phyloP scores from a whole-genome alignment of 2,797 vertebrate species.

The Chelmon rostratus region DNA sequence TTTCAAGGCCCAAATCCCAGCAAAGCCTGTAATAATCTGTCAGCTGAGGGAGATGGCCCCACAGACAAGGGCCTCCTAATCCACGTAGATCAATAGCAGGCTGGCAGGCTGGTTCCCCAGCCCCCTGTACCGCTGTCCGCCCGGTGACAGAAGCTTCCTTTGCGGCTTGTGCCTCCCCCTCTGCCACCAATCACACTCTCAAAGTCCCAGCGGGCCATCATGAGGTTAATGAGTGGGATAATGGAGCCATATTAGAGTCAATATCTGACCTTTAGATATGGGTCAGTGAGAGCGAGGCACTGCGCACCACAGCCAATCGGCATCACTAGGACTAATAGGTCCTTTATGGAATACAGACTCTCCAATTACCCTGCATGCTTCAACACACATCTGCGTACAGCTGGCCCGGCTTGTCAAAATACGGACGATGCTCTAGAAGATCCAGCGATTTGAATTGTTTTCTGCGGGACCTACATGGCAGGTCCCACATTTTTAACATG shows the following conservation, averaged over 20 bases:
- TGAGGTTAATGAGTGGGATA: slow-evolving; percentile 83
- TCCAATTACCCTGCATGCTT: slow-evolving; percentile 73
- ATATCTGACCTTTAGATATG: slow-evolving; percentile 79
- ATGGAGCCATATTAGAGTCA: slow-evolving; percentile 77
- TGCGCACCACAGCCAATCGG: slow-evolving; percentile 54
- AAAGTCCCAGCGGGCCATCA: slow-evolving; percentile 60
- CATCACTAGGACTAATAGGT: slow-evolving; percentile 69
- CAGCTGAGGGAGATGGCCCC: slow-evolving; percentile 83
- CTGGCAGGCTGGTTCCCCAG: slow-evolving; percentile 64
- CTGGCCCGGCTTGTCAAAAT: slow-evolving; percentile 63
- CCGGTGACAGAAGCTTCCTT: slow-evolving; percentile 67
- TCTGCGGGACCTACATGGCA: neutral
- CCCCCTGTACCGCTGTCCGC: slow-evolving; percentile 65
- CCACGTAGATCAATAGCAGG: slow-evolving; percentile 86
- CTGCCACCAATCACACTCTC: slow-evolving; percentile 62
- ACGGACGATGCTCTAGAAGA: slow-evolving; percentile 37
- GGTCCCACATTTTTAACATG: slow-evolving; percentile 4
- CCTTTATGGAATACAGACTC: slow-evolving; percentile 74
- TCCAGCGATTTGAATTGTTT: slow-evolving; percentile 1
- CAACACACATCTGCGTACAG: slow-evolving; percentile 60
- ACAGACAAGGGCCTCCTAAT: slow-evolving; percentile 86
- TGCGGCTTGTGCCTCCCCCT: slow-evolving; percentile 48
- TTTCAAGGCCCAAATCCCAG: slow-evolving; percentile 84
- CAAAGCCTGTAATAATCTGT: slow-evolving; percentile 88
- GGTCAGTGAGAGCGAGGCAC: slow-evolving; percentile 61